These are phyloP conservation scores for Parochlus steinenii DNA, from an alignment of 2,888 invertebrate species.

Conservation along the genomic window DNA sequence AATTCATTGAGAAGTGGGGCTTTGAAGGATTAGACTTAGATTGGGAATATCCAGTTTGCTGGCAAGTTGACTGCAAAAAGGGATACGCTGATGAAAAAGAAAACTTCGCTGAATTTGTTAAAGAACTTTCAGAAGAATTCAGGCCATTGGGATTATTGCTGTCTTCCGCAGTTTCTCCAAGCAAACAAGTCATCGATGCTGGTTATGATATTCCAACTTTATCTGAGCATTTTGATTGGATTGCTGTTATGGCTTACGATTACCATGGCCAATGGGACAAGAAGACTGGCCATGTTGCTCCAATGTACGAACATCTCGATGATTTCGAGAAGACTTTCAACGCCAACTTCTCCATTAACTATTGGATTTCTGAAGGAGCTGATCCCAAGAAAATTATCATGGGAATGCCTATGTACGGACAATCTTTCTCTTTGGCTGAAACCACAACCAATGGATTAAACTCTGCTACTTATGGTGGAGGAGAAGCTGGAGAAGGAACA, in stretches of 20 bases:
- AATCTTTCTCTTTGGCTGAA: conserved; percentile 67
- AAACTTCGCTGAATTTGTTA: conserved; percentile 57
- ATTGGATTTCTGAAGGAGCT: conserved; percentile 73
- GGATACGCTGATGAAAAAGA: conserved; percentile 67
- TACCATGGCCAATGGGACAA: conserved; percentile 88
- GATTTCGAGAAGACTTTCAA: conserved; percentile 63
- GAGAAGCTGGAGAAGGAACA: conserved; percentile 77
- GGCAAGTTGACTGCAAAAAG: conserved; percentile 75
- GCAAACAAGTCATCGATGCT: conserved; percentile 63
- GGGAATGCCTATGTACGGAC: conserved; percentile 82
- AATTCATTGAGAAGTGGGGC: conserved; percentile 60
- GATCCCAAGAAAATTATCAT: conserved; percentile 60
- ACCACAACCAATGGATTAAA: conserved; percentile 47
- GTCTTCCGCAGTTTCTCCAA: conserved; percentile 74
- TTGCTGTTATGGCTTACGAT: conserved; percentile 82
- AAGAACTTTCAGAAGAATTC: conserved; percentile 56
- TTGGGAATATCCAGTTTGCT: conserved; percentile 89
- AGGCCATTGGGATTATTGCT: conserved; percentile 51
- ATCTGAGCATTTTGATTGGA: conserved; percentile 71
- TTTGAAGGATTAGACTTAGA: conserved; percentile 87
- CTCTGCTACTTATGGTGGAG: conserved; percentile 66
- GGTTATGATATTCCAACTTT: conserved; percentile 68
- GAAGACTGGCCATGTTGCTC: conserved; percentile 76
- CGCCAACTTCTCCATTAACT: conserved; percentile 71
- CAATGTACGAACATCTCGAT: conserved; percentile 62